Evolutionary conservation across 2,888 invertebrate genomes (phyloP).

Genomic region (Drosophila rellima): DNA sequence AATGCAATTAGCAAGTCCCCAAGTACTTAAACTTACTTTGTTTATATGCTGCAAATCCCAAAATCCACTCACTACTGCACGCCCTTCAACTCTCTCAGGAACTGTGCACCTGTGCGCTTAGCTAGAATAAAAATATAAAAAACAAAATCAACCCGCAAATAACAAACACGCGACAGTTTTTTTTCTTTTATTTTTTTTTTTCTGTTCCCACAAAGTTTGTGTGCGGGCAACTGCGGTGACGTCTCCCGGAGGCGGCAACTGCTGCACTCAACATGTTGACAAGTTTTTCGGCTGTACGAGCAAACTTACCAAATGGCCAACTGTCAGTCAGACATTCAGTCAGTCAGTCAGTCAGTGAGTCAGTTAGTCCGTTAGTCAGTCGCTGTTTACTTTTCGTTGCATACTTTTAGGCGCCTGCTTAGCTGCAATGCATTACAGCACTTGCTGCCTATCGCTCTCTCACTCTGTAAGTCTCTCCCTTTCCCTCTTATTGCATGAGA

Average conservation of each 20-base stretch:
- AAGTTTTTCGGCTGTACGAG: slow-evolving; percentile 62
- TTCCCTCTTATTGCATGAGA: slow-evolving; percentile 29
- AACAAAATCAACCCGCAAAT: slow-evolving; percentile 37
- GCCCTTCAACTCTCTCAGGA: slow-evolving; percentile 56
- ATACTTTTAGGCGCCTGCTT: slow-evolving; percentile 69
- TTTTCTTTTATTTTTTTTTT: not conserved
- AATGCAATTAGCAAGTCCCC: slow-evolving; percentile 44
- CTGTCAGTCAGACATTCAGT: slow-evolving; percentile 47
- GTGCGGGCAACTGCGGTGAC: slow-evolving; percentile 54
- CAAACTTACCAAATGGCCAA: slow-evolving; percentile 68
- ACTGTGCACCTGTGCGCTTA: slow-evolving; percentile 40
- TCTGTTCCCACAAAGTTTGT: slow-evolving; percentile 49
- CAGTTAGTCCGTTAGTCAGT: slow-evolving; percentile 34
- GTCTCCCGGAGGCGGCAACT: slow-evolving; percentile 54
- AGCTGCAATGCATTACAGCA: slow-evolving; percentile 55
- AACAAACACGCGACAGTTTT: slow-evolving; percentile 49
- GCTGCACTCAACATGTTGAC: slow-evolving; percentile 77
- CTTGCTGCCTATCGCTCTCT: slow-evolving; percentile 12
- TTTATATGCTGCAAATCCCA: slow-evolving; percentile 30
- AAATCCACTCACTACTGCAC: slow-evolving; percentile 47
- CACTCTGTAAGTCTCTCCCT: not conserved
- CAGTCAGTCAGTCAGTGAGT: slow-evolving; percentile 35
- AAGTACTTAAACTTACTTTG: slow-evolving; percentile 12
- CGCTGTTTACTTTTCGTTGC: slow-evolving; percentile 63
- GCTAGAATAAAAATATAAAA: slow-evolving; percentile 2